Base-by-base conservation (phyloP, 2,888 invertebrate species). In the Listrodromus nycthemerus region DNA sequence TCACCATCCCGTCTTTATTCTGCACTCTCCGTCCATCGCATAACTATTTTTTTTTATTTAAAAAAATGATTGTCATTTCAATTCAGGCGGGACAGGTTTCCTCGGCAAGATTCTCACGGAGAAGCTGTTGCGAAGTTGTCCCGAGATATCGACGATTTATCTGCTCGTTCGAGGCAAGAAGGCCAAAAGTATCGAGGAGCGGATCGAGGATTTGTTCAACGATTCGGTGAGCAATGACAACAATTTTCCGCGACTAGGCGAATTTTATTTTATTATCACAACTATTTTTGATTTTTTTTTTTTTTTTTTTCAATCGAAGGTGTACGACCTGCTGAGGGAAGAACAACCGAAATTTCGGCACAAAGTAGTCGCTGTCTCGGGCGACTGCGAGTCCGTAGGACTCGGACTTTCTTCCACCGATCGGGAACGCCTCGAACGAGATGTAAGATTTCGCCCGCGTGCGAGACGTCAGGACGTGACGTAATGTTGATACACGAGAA, bases 71-170 rank as follows among this genome's bases (percentile, higher is more conserved):
- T 58, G 7, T 70, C 16, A 13, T 19, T 81, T 19, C 74, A n/a
- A n/a, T 65, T 50, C 74, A 92, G 96, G 92, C 33, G 91, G 91
- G 19, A 92, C 92, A 1, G 92, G 95, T 41, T 95, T 95, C 88
- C 89, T 95, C 79, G 95, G 95, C 1, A 94, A 94, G 87, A 91
- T 96, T 1, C 90, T 96, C 7, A 91, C 95, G 55, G 96, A 96
- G 87, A 96, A 96, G 91, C 91, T 96, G 52, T 92, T 96, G 37
- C 94, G 96, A 37, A 94, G 94, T 19, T 95, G 95, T 45, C 93
- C 94, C 0, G 94, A 95, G 19, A 90, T 95, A 0, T 93, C 94
- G 33, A 94, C 94, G 21, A 94, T 96, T 77, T 96, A 95, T 89
- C 88, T 91, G 0, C 89, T 96, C 7, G 94, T 95, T 0, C 93